Evolutionary conservation across 2,888 invertebrate species (phyloP).

Genomic region (Odontothrips loti): DNA sequence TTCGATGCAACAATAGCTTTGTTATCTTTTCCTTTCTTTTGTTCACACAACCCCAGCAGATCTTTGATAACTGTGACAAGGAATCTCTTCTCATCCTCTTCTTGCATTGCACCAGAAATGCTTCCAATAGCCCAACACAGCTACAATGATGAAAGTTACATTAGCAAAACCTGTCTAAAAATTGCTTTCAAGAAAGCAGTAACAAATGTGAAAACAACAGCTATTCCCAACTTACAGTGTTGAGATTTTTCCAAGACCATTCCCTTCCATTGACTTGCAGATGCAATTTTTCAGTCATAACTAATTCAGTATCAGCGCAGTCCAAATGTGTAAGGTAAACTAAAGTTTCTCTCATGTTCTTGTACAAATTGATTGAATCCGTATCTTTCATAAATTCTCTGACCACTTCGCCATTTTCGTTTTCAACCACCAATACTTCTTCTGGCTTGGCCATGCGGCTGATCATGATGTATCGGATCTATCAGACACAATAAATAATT

Average conservation of each 20-base stretch:
- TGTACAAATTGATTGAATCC: conserved; percentile 97
- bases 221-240: conserved; percentile 60
- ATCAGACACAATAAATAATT: conserved; percentile 32
- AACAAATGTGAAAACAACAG: neutral
- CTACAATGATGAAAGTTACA: conserved; percentile 43
- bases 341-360: conserved; percentile 96
- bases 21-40: conserved; percentile 98
- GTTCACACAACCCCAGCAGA: conserved; percentile 93
- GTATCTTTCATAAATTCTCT: conserved; percentile 99
- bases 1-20: conserved; percentile 99
- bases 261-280: conserved; percentile 98
- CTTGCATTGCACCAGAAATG: conserved; percentile 97
- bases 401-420: conserved; percentile 99
- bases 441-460: conserved; percentile 99
- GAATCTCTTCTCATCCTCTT: conserved; percentile 98
- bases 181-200: neutral
- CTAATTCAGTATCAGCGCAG: conserved; percentile 93
- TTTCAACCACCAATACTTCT: conserved; percentile 98
- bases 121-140: conserved; percentile 99
- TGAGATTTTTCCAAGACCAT: conserved; percentile 99
- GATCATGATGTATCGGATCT: conserved; percentile 94
- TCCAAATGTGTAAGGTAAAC: conserved; percentile 99
- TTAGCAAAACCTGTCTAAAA: neutral
- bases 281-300: conserved; percentile 97
- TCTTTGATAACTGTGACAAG: conserved; percentile 98